Conservation (phyloP, 2,797 vertebrate genomes). For the Fringilla coelebs region DNA sequence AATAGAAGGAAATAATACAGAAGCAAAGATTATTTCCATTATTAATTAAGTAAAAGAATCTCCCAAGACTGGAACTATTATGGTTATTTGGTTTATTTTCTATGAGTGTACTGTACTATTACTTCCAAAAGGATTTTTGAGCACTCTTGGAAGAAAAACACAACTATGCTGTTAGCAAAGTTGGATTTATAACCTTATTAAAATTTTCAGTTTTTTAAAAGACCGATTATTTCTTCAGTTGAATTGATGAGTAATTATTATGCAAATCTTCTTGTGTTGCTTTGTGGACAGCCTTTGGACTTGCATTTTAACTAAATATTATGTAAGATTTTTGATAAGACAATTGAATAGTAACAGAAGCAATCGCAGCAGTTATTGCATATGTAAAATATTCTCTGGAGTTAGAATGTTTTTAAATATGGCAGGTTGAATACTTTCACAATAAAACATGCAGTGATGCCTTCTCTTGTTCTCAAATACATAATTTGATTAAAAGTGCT, state of each 20-base stretch:
- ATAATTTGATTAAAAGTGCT: not conserved
- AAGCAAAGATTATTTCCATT: not conserved
- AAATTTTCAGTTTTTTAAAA: not conserved
- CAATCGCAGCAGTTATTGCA: not conserved
- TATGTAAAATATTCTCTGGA: not conserved
- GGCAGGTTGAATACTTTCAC: not conserved
- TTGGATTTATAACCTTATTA: not conserved
- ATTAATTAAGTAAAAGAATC: conserved; percentile 38
- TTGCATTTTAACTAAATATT: conserved; percentile 23
- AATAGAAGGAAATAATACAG: not conserved
- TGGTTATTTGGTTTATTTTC: not conserved
- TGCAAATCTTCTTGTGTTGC: not conserved
- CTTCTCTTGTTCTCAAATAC: not conserved
- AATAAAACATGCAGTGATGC: not conserved
- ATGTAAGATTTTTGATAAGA: conserved; percentile 22
- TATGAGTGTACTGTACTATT: not conserved
- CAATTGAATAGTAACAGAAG: not conserved
- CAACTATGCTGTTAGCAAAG: not conserved
- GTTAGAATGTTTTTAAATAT: not conserved
- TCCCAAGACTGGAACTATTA: not conserved
- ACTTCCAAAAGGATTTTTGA: conserved; percentile 2
- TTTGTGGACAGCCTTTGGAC: conserved; percentile 39
- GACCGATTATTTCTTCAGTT: not conserved
- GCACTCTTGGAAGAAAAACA: not conserved
- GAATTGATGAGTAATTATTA: conserved; percentile 35